Conservation (phyloP, 2,888 invertebrate genomes). For the Aporophyla nigra region DNA sequence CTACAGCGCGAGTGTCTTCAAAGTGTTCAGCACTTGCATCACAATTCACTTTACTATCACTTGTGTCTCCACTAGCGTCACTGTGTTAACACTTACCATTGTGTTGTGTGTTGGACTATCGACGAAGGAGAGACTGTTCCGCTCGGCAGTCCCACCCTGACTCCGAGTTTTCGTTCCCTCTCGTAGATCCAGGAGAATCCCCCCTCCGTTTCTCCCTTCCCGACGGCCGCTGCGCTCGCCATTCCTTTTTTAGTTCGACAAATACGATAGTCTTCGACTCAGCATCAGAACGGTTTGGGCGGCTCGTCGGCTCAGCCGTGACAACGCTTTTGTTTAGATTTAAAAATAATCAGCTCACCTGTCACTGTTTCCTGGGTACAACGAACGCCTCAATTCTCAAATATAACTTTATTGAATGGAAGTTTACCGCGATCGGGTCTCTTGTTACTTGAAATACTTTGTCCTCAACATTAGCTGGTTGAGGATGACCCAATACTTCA, state of each 20-base stretch:
- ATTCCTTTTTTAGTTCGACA: constrained; percentile 90
- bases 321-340: constrained; percentile 74
- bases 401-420: constrained; percentile 61
- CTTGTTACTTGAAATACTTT: constrained; percentile 12
- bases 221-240: constrained; percentile 71
- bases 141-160: constrained; percentile 90
- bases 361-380: constrained; percentile 73
- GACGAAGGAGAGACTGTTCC: constrained; percentile 89
- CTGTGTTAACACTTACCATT: constrained; percentile 86
- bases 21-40: constrained; percentile 67
- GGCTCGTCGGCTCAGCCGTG: constrained; percentile 77
- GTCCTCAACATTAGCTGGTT: constrained; percentile 7
- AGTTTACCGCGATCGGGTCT: constrained; percentile 38
- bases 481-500: not conserved
- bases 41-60: constrained; percentile 72
- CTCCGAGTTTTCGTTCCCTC: constrained; percentile 84
- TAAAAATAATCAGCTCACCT: constrained; percentile 85
- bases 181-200: constrained; percentile 77
- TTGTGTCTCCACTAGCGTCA: constrained; percentile 69
- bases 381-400: constrained; percentile 65
- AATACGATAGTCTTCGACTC: constrained; percentile 81
- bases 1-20: constrained; percentile 43
- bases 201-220: constrained; percentile 72
- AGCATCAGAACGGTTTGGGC: constrained; percentile 81
- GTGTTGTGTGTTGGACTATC: constrained; percentile 86